Base-by-base conservation (phyloP, 2,797 vertebrate species). In the Cygnus olor region DNA sequence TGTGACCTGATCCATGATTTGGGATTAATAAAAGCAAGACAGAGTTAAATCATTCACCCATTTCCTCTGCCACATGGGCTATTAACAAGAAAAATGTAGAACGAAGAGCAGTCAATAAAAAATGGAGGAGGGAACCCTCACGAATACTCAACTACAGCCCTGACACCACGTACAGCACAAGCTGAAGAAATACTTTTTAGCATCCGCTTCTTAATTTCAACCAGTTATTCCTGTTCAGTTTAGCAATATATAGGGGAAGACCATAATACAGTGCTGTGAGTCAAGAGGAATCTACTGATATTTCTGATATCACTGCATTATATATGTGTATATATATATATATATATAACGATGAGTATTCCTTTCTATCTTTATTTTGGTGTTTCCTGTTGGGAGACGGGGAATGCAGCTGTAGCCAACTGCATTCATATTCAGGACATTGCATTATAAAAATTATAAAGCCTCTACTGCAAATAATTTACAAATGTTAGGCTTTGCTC, bases 1-100 rank as follows among this genome's bases (percentile, higher is more conserved):
- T 89, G 71, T 72, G 80, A 91, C 54, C 18, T 66, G 76, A 88
- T 74, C 74, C 73, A 9, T 44, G 30, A 71, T 69, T 36, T 66
- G 79, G 69, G 84, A 76, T 93, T 89, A 89, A 85, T 90, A 89
- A 93, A 90, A 70, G 38, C 66, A 70, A 92, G 89, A 27, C 30
- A 47, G 71, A 68, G 56, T 57, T 73, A 89, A 94, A 80, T 76
- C 11, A 36, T 21, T 44, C 58, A 60, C 44, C 32, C 2, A 1
- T 69, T 65, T 85, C 85, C 90, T 90, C 69, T 10, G 11, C 58
- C 53, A 38, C 20, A 54, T 44, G 86, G 71, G 64, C 84, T 76
- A 49, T 63, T 86, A 85, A 77, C 45, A 66, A 60, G 57, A n/a
- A 89, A 79, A 80, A 86, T 6, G 17, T 25, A 80, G 64, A 89